phyloP scores from a whole-genome alignment of 2,888 invertebrate species.

The Limnephilus lunatus region DNA sequence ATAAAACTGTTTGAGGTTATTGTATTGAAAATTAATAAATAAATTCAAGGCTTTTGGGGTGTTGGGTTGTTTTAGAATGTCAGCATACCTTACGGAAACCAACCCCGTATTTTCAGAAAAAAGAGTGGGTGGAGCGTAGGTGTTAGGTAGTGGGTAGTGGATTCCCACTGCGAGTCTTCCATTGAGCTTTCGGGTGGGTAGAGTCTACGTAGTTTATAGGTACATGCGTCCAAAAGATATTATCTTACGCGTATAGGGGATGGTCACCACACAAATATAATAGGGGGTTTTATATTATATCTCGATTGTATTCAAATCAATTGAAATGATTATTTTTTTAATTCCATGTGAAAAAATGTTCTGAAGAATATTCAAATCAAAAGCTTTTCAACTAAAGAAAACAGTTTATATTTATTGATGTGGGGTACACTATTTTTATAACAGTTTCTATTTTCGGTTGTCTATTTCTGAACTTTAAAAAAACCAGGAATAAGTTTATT shows the following conservation, averaged over 20 bases:
- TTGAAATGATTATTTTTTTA: not conserved
- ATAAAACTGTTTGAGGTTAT: too few relatives aligned
- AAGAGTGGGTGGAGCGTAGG: not conserved
- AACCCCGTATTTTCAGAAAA: not conserved
- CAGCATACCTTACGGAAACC: not conserved
- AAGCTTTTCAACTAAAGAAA: too few relatives aligned
- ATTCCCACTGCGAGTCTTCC: not conserved
- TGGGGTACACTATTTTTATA: too few relatives aligned
- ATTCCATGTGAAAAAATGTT: too few relatives aligned
- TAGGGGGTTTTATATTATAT: not conserved
- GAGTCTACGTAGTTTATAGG: not conserved
- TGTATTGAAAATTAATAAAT: not conserved
- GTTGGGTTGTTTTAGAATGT: not conserved
- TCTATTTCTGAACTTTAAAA: too few relatives aligned
- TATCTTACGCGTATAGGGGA: not conserved
- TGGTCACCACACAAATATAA: not conserved
- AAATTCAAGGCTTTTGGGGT: not conserved
- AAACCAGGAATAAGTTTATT: too few relatives aligned
- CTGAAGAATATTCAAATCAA: too few relatives aligned
- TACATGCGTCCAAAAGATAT: not conserved
- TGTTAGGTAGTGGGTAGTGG: not conserved
- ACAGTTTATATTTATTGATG: too few relatives aligned
- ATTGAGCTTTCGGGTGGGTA: not conserved
- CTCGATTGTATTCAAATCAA: not conserved
- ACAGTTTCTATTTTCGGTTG: too few relatives aligned